These are phyloP conservation scores for Heliconius himera DNA, from an alignment of 1,140 invertebrate genomes.

Conservation along the genomic window DNA sequence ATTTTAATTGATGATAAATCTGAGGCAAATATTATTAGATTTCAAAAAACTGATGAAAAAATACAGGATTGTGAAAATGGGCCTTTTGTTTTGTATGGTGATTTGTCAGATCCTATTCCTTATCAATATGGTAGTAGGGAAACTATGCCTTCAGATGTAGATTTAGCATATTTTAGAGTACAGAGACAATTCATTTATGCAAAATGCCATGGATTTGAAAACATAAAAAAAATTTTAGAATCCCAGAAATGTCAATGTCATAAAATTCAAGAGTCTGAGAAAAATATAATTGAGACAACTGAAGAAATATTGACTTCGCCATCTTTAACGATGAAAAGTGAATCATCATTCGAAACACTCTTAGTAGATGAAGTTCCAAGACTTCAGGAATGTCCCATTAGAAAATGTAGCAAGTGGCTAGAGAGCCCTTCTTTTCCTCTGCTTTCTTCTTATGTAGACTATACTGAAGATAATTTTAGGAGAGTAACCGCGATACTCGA, in stretches of 20 bases:
- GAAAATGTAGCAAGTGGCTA: constrained; percentile 52
- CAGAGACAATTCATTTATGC: constrained; percentile 68
- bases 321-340: constrained; percentile 17
- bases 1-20: constrained; percentile 58
- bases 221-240: constrained; percentile 62
- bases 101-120: constrained; percentile 53
- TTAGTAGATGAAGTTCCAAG: constrained; percentile 51
- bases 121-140: constrained; percentile 64
- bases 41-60: constrained; percentile 42
- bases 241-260: constrained; percentile 59
- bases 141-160: constrained; percentile 60
- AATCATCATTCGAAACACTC: constrained; percentile 49
- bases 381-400: constrained; percentile 58
- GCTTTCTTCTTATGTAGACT: constrained; percentile 62
- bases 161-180: constrained; percentile 62
- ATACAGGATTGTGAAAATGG: constrained; percentile 47
- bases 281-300: constrained; percentile 7
- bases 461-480: constrained; percentile 62
- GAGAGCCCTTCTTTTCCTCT: constrained; percentile 52
- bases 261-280: constrained; percentile 29
- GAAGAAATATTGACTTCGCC: constrained; percentile 12
- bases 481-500: constrained; percentile 58
- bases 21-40: constrained; percentile 55
- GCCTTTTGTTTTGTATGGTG: constrained; percentile 62
- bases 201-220: constrained; percentile 69